Evolutionary conservation across 2,888 invertebrate genomes (phyloP).

Genomic region (Trimorus sp.): DNA sequence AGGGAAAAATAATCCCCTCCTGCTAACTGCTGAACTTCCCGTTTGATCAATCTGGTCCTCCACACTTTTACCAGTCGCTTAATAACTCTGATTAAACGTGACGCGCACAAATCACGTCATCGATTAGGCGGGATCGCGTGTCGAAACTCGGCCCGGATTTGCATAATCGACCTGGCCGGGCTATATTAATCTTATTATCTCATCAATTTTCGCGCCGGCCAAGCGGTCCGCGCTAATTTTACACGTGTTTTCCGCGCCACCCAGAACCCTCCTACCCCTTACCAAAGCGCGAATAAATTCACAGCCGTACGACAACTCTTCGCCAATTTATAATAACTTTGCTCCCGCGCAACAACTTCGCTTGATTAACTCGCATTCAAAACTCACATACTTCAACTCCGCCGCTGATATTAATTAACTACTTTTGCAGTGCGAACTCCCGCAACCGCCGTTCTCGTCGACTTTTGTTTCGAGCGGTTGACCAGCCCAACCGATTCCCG

Average conservation of each 20-base stretch:
- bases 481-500: too few relatives aligned
- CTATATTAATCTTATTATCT: conserved; percentile 58
- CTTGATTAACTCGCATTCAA: conserved; percentile 33
- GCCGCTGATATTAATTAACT: conserved; percentile 38
- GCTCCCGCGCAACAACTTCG: conserved; percentile 16
- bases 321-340: conserved; percentile 37
- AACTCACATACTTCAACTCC: conserved; percentile 16
- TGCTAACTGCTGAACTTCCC: too few relatives aligned
- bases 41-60: background rate
- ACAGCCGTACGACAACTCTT: conserved; percentile 32
- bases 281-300: conserved; percentile 11
- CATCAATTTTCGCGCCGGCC: conserved; percentile 47
- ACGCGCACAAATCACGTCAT: conserved; percentile 47
- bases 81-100: conserved; percentile 35
- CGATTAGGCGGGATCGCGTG: conserved; percentile 46
- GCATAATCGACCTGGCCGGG: conserved; percentile 50
- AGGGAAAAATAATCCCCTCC: too few relatives aligned
- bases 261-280: background rate
- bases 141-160: conserved; percentile 49
- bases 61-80: conserved; percentile 11
- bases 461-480: too few relatives aligned
- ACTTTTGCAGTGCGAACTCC: conserved; percentile 17
- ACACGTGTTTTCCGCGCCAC: conserved; percentile 35
- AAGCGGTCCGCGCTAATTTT: conserved; percentile 37
- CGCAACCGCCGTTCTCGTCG: too few relatives aligned